Evolutionary conservation across 2,888 invertebrate species (phyloP).

Genomic region (Ormyrus rosae): DNA sequence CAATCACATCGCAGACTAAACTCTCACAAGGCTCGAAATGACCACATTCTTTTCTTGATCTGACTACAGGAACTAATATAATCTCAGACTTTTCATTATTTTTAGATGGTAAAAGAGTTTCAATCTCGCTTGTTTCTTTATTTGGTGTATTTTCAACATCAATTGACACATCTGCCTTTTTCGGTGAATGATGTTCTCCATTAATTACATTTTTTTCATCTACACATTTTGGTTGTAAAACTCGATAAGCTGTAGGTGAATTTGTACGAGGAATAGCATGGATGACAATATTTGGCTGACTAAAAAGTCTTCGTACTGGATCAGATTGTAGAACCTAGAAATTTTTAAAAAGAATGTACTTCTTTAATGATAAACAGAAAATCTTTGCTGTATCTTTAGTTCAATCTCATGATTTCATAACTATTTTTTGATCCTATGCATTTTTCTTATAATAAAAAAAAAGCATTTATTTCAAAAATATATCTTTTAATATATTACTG

Average conservation of each 20-base stretch:
- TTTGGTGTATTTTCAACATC: slow-evolving; percentile 54
- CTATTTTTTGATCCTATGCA: no score
- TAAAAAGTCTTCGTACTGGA: slow-evolving; percentile 69
- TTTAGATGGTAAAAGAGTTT: slow-evolving; percentile 69
- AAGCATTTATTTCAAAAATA: no score
- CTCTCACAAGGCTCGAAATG: slow-evolving; percentile 70
- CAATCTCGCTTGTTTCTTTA: slow-evolving; percentile 58
- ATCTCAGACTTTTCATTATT: slow-evolving; percentile 70
- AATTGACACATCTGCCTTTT: slow-evolving; percentile 62
- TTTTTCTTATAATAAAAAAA: no score
- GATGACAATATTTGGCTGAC: slow-evolving; percentile 69
- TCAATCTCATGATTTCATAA: no score
- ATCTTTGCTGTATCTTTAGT: background rate
- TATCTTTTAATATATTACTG: no score
- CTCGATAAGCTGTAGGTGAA: slow-evolving; percentile 47
- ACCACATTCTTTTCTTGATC: slow-evolving; percentile 66
- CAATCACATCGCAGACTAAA: slow-evolving; percentile 67
- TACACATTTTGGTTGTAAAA: slow-evolving; percentile 41
- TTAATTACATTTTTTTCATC: slow-evolving; percentile 59
- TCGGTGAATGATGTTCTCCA: slow-evolving; percentile 44
- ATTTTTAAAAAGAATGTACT: background rate
- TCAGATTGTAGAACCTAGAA: slow-evolving; percentile 69
- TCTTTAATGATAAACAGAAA: background rate
- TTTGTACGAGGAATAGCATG: slow-evolving; percentile 63
- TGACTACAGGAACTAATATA: slow-evolving; percentile 65